A percentile compares a stretch with the other conserved stretches of the same genome.
Evolutionary conservation across 2,797 vertebrate species (phyloP).

Genomic region (Tadarida brasiliensis): DNA sequence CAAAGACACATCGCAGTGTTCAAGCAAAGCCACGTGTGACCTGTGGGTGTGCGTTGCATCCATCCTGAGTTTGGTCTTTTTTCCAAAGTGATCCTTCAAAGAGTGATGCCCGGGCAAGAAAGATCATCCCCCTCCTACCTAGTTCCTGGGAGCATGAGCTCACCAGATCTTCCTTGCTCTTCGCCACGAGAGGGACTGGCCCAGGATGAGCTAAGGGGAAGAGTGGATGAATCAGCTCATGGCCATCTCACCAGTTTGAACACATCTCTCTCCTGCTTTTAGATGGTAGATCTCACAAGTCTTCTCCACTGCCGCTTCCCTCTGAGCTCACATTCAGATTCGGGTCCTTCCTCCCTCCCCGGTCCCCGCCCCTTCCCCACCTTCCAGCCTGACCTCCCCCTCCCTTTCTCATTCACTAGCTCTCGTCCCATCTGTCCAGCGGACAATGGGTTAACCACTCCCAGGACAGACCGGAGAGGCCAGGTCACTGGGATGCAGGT

Average conservation of each 20-base stretch:
- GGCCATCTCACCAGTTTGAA: background rate
- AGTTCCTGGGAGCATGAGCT: conserved; percentile 26
- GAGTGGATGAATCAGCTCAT: background rate
- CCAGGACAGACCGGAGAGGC: background rate
- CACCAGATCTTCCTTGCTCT: background rate
- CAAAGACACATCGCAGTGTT: background rate
- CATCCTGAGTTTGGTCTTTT: background rate
- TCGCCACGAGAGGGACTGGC: background rate
- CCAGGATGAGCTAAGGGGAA: conserved; percentile 42
- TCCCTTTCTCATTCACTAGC: background rate
- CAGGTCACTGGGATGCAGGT: conserved; percentile 38
- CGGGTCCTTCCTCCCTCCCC: background rate
- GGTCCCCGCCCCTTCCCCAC: fast-evolving
- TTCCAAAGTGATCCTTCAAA: background rate
- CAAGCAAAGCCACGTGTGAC: background rate
- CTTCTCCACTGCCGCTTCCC: background rate
- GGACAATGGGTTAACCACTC: conserved; percentile 53
- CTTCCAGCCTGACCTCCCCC: background rate
- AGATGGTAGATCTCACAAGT: background rate
- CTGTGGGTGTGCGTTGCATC: background rate
- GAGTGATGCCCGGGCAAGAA: background rate
- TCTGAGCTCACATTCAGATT: background rate
- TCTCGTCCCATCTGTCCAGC: background rate
- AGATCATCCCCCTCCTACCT: background rate
- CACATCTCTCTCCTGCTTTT: conserved; percentile 19